A percentile compares a stretch with the other conserved stretches of the same genome.
Evolutionary conservation across 2,797 vertebrate genomes (phyloP).

Genomic region (Rhabdomys pumilio): DNA sequence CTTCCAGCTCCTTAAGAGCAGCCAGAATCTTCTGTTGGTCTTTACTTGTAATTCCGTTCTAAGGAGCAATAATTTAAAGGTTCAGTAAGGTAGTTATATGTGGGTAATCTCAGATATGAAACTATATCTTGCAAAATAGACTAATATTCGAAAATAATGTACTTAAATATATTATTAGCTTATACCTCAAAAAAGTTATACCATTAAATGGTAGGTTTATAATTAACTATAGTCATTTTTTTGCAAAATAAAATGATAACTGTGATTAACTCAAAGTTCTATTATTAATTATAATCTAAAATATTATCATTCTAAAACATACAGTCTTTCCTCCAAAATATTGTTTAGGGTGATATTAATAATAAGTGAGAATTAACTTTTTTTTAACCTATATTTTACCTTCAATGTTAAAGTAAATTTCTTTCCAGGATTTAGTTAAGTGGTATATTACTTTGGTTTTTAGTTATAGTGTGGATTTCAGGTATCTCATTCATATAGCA

Average conservation of each 20-base stretch:
- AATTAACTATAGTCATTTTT: conserved; percentile 55
- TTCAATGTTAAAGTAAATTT: conserved; percentile 58
- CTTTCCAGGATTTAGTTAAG: conserved; percentile 48
- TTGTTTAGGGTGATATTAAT: conserved; percentile 59
- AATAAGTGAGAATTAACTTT: conserved; percentile 28
- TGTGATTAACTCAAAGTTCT: conserved; percentile 18
- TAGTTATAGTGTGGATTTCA: conserved; percentile 33
- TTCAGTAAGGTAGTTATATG: conserved; percentile 35
- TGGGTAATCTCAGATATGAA: conserved; percentile 64
- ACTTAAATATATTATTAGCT: conserved; percentile 49
- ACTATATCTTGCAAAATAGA: conserved; percentile 46
- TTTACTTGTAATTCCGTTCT: conserved; percentile 93
- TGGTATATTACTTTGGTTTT: conserved; percentile 51
- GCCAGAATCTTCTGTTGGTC: conserved; percentile 93
- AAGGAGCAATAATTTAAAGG: conserved; percentile 79
- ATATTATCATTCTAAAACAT: conserved; percentile 45
- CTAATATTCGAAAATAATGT: conserved; percentile 30
- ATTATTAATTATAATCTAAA: conserved; percentile 63
- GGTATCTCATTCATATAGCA: conserved; percentile 9
- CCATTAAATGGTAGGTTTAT: conserved; percentile 34
- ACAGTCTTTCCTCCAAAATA: conserved; percentile 55
- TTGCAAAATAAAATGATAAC: background rate
- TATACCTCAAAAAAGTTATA: background rate
- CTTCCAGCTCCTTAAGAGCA: conserved; percentile 91
- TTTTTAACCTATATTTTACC: conserved; percentile 41